Base-by-base conservation (phyloP, 2,113 vertebrate species). In the Nycticorax nycticorax region DNA sequence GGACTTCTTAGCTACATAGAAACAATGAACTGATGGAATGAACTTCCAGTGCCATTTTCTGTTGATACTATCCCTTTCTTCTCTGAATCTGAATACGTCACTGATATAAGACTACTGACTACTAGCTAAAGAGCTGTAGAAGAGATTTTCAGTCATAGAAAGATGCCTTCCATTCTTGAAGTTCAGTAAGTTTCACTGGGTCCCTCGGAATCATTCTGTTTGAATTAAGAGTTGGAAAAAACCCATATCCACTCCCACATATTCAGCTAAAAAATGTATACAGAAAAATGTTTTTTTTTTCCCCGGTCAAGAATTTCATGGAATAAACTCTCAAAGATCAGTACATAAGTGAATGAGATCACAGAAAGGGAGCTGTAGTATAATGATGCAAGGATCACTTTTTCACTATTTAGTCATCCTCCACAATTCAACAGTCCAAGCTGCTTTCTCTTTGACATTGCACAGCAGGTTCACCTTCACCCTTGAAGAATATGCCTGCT, bases 401-500 rank as follows among this genome's bases (percentile, higher is more conserved):
- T 74, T 80, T 92, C 73, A 59, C 43, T 57, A 35, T 37, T 85
- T 92, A 94, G 67, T 59, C 41, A 62, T 43, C 22, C 33, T 10
- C 3, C 47, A 59, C 33, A 74, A 45, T 21, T 88, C 84, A 85
- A 78, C 43, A 91, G 16, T 43, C 83, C 6, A 23, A 92, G 62
- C 43, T 73, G 55, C 59, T 84, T 85, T 76, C 86, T 62, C 63
- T 89, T 56, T 93, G 88, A 69, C 88, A 63, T 26, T 95, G 92
- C 89, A 84, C 72, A 94, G 87, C 87, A 77, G 67, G 53, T 75
- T 90, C 72, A 79, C 83, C 76, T 96, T 92, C 81, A 80, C 88
- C 94, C 87, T 93, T 60, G 73, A 86, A 96, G 82, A 66, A 62
- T 39, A 69, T 89, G 50, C 91, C 76, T 95, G 87, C 95, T 96